Conservation (phyloP, 2,113 vertebrate species). For the Herpetotheres cachinnans region DNA sequence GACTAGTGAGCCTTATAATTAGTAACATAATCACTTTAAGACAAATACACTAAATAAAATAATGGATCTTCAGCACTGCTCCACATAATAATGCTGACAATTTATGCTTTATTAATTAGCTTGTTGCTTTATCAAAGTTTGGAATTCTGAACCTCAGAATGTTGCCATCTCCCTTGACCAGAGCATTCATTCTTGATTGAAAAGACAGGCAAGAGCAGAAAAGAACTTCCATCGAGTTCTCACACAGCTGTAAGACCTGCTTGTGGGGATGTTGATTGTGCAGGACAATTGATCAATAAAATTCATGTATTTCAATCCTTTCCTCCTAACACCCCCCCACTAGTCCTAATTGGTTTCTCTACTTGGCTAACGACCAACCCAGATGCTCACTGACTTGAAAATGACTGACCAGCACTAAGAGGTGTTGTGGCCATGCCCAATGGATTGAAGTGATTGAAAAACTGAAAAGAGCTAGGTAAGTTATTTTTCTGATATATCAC, state of each 20-base stretch:
- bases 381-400: background rate
- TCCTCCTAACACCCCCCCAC: background rate
- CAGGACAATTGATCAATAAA: conserved; percentile 7
- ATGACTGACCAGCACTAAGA: background rate
- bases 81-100: background rate
- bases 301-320: background rate
- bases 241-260: background rate
- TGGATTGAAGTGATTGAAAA: background rate
- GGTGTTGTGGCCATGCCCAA: background rate
- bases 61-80: background rate
- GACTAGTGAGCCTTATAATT: conserved; percentile 62
- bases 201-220: background rate
- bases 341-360: background rate
- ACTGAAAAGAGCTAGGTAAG: background rate
- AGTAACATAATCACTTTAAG: conserved; percentile 56
- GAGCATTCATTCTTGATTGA: background rate
- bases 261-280: background rate
- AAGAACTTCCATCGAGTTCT: background rate
- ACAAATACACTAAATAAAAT: conserved; percentile 53
- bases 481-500: background rate
- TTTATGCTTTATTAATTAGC: background rate
- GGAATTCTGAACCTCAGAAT: background rate
- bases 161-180: fast-evolving
- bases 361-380: background rate
- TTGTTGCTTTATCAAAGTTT: background rate